Conservation (phyloP, 2,797 vertebrate species). For the Cercopithecus petaurista region DNA sequence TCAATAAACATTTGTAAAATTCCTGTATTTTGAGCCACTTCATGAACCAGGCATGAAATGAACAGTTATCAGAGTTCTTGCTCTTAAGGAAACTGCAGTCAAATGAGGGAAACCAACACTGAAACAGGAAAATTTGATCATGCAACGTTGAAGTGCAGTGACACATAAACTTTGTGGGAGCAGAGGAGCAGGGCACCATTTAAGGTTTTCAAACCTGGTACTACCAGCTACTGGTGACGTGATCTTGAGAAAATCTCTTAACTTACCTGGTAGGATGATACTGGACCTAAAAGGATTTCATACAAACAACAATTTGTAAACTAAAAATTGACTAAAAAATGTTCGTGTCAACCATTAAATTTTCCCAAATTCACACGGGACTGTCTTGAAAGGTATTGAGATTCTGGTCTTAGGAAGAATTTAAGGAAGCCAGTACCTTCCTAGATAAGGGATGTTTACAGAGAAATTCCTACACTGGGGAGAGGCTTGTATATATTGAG, state of each 20-base stretch:
- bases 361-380: not conserved
- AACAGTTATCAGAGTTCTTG: not conserved
- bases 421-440: not conserved
- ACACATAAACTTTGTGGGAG: rapidly evolving
- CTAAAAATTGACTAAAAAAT: not conserved
- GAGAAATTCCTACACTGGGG: not conserved
- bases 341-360: not conserved
- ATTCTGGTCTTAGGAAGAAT: not conserved
- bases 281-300: not conserved
- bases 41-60: not conserved
- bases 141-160: too few species aligned
- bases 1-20: not conserved
- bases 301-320: not conserved
- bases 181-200: not conserved
- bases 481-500: not conserved
- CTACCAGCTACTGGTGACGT: not conserved
- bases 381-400: not conserved
- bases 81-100: not conserved
- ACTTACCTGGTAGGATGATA: not conserved
- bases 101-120: not conserved
- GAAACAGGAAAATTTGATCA: not conserved
- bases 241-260: not conserved
- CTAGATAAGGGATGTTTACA: not conserved
- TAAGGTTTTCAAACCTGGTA: not conserved
- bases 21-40: not conserved